Evolutionary conservation across 2,113 vertebrate genomes (phyloP).

Genomic region (Mastomys coucha): DNA sequence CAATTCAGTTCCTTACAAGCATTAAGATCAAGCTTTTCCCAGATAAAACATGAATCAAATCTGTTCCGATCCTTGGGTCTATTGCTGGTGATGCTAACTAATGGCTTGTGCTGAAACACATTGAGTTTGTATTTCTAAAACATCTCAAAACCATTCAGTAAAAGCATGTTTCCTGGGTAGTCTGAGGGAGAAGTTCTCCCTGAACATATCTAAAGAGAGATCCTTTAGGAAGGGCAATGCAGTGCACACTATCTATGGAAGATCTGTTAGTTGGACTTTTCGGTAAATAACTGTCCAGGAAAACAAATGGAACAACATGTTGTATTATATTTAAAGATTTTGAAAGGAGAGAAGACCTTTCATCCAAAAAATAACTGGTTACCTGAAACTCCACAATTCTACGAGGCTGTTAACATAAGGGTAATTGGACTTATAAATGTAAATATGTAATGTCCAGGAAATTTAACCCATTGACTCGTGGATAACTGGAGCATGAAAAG

Average conservation of each 20-base stretch:
- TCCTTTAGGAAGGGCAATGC: slow-evolving; percentile 9
- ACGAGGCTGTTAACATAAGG: not conserved
- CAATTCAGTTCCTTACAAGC: not conserved
- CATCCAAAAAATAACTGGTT: slow-evolving; percentile 16
- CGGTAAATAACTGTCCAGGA: not conserved
- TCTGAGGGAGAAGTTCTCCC: not conserved
- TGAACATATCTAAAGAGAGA: not conserved
- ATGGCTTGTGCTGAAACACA: not conserved
- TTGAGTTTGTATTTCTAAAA: not conserved
- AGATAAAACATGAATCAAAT: not conserved
- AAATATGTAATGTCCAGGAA: slow-evolving; percentile 49
- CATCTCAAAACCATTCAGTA: not conserved
- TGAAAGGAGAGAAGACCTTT: not conserved
- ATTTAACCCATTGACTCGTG: not conserved
- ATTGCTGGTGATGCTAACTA: not conserved
- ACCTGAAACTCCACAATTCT: not conserved
- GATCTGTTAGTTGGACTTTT: not conserved
- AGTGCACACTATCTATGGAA: not conserved
- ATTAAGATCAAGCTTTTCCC: not conserved
- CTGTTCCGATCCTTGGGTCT: not conserved
- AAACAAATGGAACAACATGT: not conserved
- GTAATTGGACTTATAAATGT: not conserved
- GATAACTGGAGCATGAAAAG: not conserved
- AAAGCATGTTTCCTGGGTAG: not conserved
- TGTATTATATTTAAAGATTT: slow-evolving; percentile 36